phyloP scores from a whole-genome alignment of 2,888 invertebrate genomes.

The Byasa hedistus region DNA sequence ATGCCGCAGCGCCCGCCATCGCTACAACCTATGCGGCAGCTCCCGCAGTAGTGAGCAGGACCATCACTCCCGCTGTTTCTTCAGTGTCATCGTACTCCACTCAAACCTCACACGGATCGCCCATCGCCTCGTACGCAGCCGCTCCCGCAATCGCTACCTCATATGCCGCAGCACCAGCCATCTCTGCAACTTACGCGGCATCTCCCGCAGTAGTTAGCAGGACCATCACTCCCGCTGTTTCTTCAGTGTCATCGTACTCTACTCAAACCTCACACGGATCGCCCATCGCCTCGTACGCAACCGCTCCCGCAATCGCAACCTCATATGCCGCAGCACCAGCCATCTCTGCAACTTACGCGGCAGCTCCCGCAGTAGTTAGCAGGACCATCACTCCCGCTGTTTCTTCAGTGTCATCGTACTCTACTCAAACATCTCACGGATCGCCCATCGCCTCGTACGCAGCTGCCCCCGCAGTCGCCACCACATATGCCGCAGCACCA shows the following conservation, averaged over 20 bases:
- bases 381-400: constrained; percentile 42
- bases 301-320: constrained; percentile 44
- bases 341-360: constrained; percentile 50
- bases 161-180: constrained; percentile 45
- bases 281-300: constrained; percentile 34
- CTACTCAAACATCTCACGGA: constrained; percentile 43
- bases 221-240: constrained; percentile 41
- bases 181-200: constrained; percentile 51
- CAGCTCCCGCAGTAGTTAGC: constrained; percentile 47
- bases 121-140: constrained; percentile 34
- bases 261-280: constrained; percentile 40
- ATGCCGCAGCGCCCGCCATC: constrained; percentile 40
- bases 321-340: constrained; percentile 46
- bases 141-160: constrained; percentile 45
- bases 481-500: constrained; percentile 48
- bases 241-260: constrained; percentile 49
- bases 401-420: constrained; percentile 47
- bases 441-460: constrained; percentile 36
- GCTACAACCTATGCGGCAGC: constrained; percentile 42
- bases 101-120: constrained; percentile 38
- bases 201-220: constrained; percentile 47
- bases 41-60: constrained; percentile 46
- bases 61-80: constrained; percentile 41
- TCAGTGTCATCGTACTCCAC: constrained; percentile 39
- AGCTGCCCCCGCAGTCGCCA: constrained; percentile 42